Percentiles rank a stretch among this genome's conserved stretches.
Evolutionary conservation across 2,888 invertebrate species (phyloP).

Genomic region (Blastobasis adustella): DNA sequence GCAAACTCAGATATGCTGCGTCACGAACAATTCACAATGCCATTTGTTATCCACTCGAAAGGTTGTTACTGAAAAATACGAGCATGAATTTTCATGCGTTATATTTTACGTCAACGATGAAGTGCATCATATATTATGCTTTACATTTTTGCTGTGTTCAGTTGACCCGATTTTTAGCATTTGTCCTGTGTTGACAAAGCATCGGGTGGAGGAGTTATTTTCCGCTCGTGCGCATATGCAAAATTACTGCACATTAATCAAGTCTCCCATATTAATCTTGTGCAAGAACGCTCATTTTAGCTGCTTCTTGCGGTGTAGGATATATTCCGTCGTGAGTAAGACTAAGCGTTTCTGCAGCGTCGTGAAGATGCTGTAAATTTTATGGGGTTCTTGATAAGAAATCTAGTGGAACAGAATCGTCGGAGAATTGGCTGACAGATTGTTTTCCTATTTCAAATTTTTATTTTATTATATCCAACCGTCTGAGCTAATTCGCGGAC

Average conservation of each 20-base stretch:
- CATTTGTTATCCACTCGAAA: background rate
- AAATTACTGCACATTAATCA: background rate
- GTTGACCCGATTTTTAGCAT: conserved; percentile 2
- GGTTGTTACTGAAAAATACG: background rate
- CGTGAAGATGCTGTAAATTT: no score
- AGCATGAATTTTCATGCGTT: conserved; percentile 1
- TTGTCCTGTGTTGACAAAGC: background rate
- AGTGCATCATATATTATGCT: conserved; percentile 9
- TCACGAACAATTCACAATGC: conserved; percentile 1
- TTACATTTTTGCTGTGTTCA: conserved; percentile 2
- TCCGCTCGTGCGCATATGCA: background rate
- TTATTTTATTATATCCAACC: no score
- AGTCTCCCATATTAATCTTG: background rate
- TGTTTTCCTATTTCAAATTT: no score
- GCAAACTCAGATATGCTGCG: background rate
- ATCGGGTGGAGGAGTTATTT: background rate
- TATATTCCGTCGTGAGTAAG: no score
- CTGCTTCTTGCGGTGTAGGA: no score
- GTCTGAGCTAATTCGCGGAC: no score
- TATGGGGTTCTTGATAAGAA: no score
- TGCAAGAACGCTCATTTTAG: background rate
- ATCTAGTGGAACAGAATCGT: no score
- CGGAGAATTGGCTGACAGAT: no score
- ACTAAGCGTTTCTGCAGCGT: no score
- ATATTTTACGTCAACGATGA: conserved; percentile 3